Conservation (phyloP, 2,888 invertebrate genomes). For the Galerucella calmariensis region DNA sequence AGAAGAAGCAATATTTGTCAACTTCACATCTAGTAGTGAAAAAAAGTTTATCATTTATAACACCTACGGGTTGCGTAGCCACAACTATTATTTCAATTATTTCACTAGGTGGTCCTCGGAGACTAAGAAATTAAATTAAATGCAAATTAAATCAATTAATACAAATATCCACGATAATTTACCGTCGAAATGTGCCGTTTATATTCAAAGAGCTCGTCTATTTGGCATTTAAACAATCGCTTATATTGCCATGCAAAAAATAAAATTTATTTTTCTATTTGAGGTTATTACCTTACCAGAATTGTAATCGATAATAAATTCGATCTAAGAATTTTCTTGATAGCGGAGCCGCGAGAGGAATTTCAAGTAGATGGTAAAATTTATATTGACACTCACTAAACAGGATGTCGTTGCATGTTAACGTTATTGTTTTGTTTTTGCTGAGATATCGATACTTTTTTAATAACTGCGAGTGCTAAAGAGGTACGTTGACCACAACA, state of each 20-base stretch:
- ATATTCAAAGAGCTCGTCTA: slow-evolving; percentile 47
- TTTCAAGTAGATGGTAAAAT: slow-evolving; percentile 39
- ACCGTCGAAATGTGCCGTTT: slow-evolving; percentile 40
- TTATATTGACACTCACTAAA: slow-evolving; percentile 10
- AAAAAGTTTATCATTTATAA: too few relatives aligned
- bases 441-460: slow-evolving; percentile 7
- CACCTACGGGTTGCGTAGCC: neutral
- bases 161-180: slow-evolving; percentile 23
- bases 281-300: slow-evolving; percentile 48
- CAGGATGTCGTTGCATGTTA: slow-evolving; percentile 27
- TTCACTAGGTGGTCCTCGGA: slow-evolving; percentile 21
- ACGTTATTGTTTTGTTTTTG: slow-evolving; percentile 6
- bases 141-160: slow-evolving; percentile 28
- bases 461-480: neutral
- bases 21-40: too few relatives aligned
- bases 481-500: neutral
- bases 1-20: too few relatives aligned
- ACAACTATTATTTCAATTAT: neutral
- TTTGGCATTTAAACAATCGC: slow-evolving; percentile 55
- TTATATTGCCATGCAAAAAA: slow-evolving; percentile 49
- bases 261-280: slow-evolving; percentile 50
- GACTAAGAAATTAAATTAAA: slow-evolving; percentile 17
- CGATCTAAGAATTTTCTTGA: slow-evolving; percentile 48
- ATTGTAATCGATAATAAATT: slow-evolving; percentile 49
- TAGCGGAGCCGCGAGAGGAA: slow-evolving; percentile 38